Evolutionary conservation across 2,797 vertebrate species (phyloP), one percentile per base, ranked within the genome.

Genomic region (Cyprinella venusta): DNA sequence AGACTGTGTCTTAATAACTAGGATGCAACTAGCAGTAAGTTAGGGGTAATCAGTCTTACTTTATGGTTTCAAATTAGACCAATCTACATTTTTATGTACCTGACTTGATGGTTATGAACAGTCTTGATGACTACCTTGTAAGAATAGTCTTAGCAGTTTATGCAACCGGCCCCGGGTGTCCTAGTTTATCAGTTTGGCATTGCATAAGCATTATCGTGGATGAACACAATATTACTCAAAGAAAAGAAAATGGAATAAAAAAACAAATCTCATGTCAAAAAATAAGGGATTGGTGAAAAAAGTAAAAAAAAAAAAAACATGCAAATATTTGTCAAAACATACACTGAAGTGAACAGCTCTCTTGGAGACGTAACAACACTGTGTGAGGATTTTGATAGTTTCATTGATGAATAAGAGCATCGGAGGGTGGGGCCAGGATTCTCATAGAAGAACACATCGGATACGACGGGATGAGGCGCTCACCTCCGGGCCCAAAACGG

Each of bases 401-500:
- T 52, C 30, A 70, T 33, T 52, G 65, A 24, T 72, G 61, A 79
- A 40, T 76, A 52, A 7, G 26, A 45, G 48, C 16, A 48, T 75
- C 54, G 15, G 36, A 61, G 38, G 21, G 45, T 36, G 4, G 36
- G n/a, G 33, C 21, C 24, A 10, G 67, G 76, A 61, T 74, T 50
- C 54, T 87, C 74, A 89, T 52, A 89, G 81, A 13, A 88, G 79
- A 38, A 81, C 77, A 70, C 87, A 89, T 65, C 64, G 77, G 21
- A 83, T 69, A 61, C 77, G 68, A 19, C 68, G 68, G 38, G 71
- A 7, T 19, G 78, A 7, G 4, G 9, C 18, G 54, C 89, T 81
- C 92, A 98, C 98, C 94, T 98, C 97, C 21, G 96, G 96, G 79
- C 97, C 97, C 89, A 99, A 94, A 80, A 98, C 96, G 0, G 97